These are phyloP conservation scores for Nemopilema nomurai DNA, from an alignment of 30 jellyfish, hydroid and myxozoan genomes.

Conservation along the genomic window DNA sequence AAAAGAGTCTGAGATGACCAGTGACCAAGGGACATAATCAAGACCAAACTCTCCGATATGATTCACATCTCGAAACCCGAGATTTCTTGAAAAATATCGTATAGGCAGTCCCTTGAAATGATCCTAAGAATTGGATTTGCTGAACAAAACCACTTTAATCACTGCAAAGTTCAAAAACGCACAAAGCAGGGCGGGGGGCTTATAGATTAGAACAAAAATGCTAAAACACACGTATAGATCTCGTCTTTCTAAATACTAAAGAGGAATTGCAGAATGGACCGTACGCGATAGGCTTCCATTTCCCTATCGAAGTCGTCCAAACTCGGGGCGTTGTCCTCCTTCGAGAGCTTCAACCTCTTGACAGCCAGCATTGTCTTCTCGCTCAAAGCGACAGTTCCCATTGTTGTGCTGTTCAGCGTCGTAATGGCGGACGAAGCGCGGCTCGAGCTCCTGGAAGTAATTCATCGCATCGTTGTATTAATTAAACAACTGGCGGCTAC, in stretches of 20 bases:
- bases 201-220: too few species aligned
- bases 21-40: too few species aligned
- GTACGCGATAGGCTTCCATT: constrained; percentile 73
- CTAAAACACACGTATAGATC: too few species aligned
- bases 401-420: constrained; percentile 45
- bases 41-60: too few species aligned
- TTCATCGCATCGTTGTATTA: background rate
- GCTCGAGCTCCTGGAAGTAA: constrained; percentile 33
- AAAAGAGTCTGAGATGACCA: too few species aligned
- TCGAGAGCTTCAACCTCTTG: constrained; percentile 32
- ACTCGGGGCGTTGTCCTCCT: constrained; percentile 70
- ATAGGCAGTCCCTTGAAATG: too few species aligned
- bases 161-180: background rate
- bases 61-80: too few species aligned
- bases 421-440: constrained; percentile 77
- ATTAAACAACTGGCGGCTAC: too few species aligned
- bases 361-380: constrained; percentile 57
- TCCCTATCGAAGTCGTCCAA: constrained; percentile 85
- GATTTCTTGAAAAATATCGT: too few species aligned
- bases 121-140: too few species aligned
- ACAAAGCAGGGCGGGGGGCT: background rate
- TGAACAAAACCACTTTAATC: too few species aligned
- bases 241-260: too few species aligned
- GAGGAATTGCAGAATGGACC: background rate
- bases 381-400: constrained; percentile 71